Evolutionary conservation across 2,113 vertebrate genomes (phyloP).

Genomic region (Sebastes schlegelii): DNA sequence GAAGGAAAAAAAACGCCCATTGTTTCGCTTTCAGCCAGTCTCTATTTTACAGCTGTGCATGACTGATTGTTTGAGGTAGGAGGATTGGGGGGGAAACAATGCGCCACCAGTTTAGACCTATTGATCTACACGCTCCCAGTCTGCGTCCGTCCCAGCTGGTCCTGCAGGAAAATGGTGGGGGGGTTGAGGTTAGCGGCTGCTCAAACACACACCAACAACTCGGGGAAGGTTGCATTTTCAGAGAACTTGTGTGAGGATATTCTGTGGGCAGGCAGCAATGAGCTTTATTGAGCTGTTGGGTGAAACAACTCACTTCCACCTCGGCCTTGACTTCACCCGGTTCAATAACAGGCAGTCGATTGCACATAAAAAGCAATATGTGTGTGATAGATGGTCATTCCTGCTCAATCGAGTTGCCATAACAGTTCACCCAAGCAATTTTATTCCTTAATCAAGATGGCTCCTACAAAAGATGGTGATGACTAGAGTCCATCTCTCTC

Average conservation of each 20-base stretch:
- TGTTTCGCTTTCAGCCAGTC: conserved; percentile 64
- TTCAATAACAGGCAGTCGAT: conserved; percentile 37
- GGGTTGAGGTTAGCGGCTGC: conserved; percentile 8
- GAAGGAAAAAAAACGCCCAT: conserved; percentile 49
- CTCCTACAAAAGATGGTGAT: conserved; percentile 35
- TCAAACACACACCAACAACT: conserved; percentile 23
- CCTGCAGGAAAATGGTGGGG: conserved; percentile 51
- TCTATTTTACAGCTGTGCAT: conserved; percentile 82
- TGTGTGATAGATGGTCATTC: conserved; percentile 42
- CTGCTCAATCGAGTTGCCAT: conserved; percentile 37
- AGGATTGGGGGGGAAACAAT: conserved; percentile 67
- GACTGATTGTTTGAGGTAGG: conserved; percentile 79
- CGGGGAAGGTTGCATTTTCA: conserved; percentile 18
- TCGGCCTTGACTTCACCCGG: conserved; percentile 21
- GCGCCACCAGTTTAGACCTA: conserved; percentile 71
- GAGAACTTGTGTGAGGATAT: conserved; percentile 37
- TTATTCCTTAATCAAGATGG: conserved; percentile 49
- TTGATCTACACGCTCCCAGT: conserved; percentile 71
- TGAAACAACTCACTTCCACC: conserved; percentile 24
- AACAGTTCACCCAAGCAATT: conserved; percentile 38
- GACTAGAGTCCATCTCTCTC: conserved; percentile 26
- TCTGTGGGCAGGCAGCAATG: neutral
- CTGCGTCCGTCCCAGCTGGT: conserved; percentile 74
- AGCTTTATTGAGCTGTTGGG: conserved; percentile 20
- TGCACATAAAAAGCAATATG: conserved; percentile 45